Base-by-base conservation (phyloP, 2,797 vertebrate genomes). In the Acestrorhynchus altus region DNA sequence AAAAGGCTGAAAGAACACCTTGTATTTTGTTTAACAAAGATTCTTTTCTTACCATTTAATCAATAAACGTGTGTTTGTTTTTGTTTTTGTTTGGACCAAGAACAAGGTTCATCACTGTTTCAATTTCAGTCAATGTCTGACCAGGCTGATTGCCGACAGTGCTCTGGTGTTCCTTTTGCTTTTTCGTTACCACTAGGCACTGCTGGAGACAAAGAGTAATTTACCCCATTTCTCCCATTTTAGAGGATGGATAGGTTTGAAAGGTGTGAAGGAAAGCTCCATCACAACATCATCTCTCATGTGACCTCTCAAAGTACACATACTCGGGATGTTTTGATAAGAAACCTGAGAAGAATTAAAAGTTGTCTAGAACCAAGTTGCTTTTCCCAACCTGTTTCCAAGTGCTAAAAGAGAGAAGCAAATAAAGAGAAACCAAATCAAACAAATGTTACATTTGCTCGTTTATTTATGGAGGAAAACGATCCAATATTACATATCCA, bases 21-120 rank as follows among this genome's bases (percentile, higher is more conserved):
- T 11, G 16, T 39, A 56, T 63, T 52, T 54, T 54, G 28, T 54
- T 28, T 15, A 24, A 12, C 47, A 40, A 40, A 22, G 12, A 40
- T 22, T 52, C 44, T 15, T 49, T 13, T 12, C 0, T n/a, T 51
- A 51, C 10, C n/a, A 24, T 10, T 31, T 10, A 51, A 51, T 35
- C 24, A 51, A 13, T 39, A 44, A 46, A 65, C n/a, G n/a, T 42
- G 35, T 64, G 13, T 35, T 59, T 64, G 39, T 44, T 64, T 64
- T 42, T 42, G 39, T 61, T 40, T 61, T 39, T 57, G 52, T 31
- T n/a, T 16, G 28, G 59, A 39, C 9, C 1, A 22, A 42, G 15
- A 10, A 24, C 60, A 64, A 10, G 10, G 7, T 24, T 12, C 20
- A 44, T 13, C 39, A 64, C 13, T n/a, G 57, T 9, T 60, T 60